phyloP scores from a whole-genome alignment of 2,113 vertebrate genomes.

The Nanorana parkeri region DNA sequence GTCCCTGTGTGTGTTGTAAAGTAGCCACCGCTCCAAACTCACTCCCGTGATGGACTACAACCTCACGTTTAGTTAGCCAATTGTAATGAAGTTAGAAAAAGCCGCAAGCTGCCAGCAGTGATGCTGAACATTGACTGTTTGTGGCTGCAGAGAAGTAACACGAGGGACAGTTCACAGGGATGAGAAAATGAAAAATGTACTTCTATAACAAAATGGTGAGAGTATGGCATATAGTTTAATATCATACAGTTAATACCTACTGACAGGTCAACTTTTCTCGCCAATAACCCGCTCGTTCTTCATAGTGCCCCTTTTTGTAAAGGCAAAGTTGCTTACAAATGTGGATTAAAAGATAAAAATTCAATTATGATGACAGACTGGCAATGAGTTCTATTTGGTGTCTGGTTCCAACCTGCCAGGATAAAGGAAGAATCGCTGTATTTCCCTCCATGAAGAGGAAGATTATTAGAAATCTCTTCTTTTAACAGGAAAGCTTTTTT shows the following conservation, averaged over 20 bases:
- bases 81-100: no score
- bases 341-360: slow-evolving; percentile 21
- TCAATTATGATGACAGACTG: slow-evolving; percentile 7
- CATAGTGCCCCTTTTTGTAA: neutral
- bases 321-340: slow-evolving; percentile 7
- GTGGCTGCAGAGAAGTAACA: no score
- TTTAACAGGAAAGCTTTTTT: slow-evolving; percentile 9
- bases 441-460: neutral
- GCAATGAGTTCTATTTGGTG: slow-evolving; percentile 1
- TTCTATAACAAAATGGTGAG: neutral
- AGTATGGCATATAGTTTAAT: neutral
- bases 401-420: neutral
- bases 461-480: slow-evolving; percentile 2
- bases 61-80: no score
- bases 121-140: neutral
- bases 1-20: no score
- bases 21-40: no score
- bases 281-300: neutral
- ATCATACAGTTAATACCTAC: slow-evolving; percentile 1
- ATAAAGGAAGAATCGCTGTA: neutral
- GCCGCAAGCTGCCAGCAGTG: neutral
- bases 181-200: neutral
- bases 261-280: slow-evolving; percentile 19
- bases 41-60: no score
- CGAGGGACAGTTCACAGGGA: no score